These are phyloP conservation scores for Ramphastos sulfuratus DNA, from an alignment of 2,113 vertebrate species.

Conservation along the genomic window DNA sequence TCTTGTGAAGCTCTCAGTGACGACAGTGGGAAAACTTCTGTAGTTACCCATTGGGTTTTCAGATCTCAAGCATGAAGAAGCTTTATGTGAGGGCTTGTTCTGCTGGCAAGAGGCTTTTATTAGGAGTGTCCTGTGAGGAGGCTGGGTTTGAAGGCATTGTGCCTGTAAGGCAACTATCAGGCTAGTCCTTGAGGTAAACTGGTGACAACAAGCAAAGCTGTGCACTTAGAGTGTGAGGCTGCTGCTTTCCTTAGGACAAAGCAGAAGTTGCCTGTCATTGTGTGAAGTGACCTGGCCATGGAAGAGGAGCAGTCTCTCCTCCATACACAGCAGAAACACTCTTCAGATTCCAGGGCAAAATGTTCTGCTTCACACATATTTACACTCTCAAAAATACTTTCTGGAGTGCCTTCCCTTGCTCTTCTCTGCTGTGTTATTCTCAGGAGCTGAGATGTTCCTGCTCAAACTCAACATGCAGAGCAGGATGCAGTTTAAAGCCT, in stretches of 20 bases:
- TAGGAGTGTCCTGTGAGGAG: not conserved
- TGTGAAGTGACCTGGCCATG: not conserved
- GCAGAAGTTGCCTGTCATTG: not conserved
- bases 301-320: not conserved
- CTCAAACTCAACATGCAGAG: not conserved
- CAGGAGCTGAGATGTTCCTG: not conserved
- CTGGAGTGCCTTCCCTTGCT: not conserved
- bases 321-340: not conserved
- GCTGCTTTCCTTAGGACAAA: not conserved
- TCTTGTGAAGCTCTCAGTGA: not conserved
- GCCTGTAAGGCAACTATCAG: not conserved
- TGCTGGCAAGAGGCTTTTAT: not conserved
- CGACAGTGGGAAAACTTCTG: not conserved
- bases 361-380: not conserved
- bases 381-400: not conserved
- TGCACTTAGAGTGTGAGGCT: accelerated
- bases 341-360: not conserved
- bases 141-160: accelerated
- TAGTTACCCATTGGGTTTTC: not conserved
- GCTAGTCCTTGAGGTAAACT: accelerated
- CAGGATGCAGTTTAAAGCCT: not conserved
- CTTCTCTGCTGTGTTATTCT: not conserved
- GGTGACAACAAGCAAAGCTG: not conserved
- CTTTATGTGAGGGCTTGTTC: not conserved
- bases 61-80: not conserved